Evolutionary conservation across 2,797 vertebrate species (phyloP).

Genomic region (Danio jaintianensis): DNA sequence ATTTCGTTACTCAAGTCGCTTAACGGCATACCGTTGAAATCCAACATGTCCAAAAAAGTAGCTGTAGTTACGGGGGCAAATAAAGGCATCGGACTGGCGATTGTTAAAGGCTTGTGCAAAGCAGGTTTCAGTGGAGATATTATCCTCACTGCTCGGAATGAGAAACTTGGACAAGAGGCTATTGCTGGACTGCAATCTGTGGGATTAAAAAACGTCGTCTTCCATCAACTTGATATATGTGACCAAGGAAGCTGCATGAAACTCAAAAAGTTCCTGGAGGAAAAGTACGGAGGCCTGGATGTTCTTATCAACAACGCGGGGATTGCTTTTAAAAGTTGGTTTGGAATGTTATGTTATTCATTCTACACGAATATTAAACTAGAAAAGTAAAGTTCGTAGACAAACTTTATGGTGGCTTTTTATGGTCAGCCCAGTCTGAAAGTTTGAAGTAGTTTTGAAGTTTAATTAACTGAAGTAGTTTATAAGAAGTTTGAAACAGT

Average conservation of each 20-base stretch:
- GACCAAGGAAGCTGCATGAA: slow-evolving; percentile 58
- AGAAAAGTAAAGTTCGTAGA: too few relatives aligned
- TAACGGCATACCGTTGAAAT: neutral
- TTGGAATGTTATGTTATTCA: neutral
- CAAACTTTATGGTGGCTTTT: too few relatives aligned
- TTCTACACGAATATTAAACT: too few relatives aligned
- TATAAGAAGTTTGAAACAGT: too few relatives aligned
- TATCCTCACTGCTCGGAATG: slow-evolving; percentile 64
- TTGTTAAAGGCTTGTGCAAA: slow-evolving; percentile 63
- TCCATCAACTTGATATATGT: slow-evolving; percentile 65
- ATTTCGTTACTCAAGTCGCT: neutral
- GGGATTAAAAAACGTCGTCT: slow-evolving; percentile 56
- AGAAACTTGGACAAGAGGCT: slow-evolving; percentile 62
- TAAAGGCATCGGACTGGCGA: slow-evolving; percentile 68
- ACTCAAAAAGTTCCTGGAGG: slow-evolving; percentile 57
- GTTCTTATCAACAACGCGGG: slow-evolving; percentile 70
- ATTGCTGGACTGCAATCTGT: slow-evolving; percentile 55
- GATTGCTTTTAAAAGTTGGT: slow-evolving; percentile 67
- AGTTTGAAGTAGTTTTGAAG: too few relatives aligned
- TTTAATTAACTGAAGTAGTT: too few relatives aligned
- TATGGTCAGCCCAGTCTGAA: too few relatives aligned
- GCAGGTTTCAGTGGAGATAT: slow-evolving; percentile 63
- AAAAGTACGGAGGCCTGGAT: slow-evolving; percentile 68
- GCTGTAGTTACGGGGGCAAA: slow-evolving; percentile 70
- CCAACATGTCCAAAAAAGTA: slow-evolving; percentile 61